Percentiles rank a stretch among this genome's conserved stretches.
Conservation (phyloP, 2,888 invertebrate species). For the Tenthredo distinguenda region DNA sequence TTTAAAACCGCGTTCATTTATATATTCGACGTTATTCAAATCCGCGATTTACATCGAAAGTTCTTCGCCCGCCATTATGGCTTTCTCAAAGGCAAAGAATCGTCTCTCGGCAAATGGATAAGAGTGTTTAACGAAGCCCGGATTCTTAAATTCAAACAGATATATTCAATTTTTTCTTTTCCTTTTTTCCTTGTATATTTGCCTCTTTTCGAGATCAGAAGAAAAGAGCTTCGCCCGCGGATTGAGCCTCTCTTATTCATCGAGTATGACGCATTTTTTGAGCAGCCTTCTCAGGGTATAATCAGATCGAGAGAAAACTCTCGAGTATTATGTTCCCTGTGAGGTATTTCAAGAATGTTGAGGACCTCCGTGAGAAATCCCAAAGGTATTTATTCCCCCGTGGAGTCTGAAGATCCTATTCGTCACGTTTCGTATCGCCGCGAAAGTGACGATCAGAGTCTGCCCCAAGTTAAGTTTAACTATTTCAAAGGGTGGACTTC, state of each 20-base stretch:
- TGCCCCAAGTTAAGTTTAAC: constrained; percentile 1
- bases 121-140: neutral
- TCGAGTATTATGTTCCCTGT: neutral
- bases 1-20: neutral
- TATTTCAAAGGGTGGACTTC: neutral
- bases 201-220: neutral
- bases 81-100: neutral
- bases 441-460: neutral
- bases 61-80: neutral
- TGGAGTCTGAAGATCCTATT: constrained; percentile 17
- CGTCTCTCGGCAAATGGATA: neutral
- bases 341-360: neutral
- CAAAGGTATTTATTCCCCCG: constrained; percentile 17
- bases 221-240: constrained; percentile 2
- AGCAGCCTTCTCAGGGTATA: neutral
- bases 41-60: neutral
- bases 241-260: neutral
- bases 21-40: neutral
- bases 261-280: neutral
- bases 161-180: neutral
- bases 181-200: neutral
- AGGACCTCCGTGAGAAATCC: constrained; percentile 11
- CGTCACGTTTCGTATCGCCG: neutral
- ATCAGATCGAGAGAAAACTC: neutral
- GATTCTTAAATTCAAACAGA: neutral